Evolutionary conservation across 64 coral and sea anemone genomes (phyloP).

Genomic region (Montipora efflorescens): DNA sequence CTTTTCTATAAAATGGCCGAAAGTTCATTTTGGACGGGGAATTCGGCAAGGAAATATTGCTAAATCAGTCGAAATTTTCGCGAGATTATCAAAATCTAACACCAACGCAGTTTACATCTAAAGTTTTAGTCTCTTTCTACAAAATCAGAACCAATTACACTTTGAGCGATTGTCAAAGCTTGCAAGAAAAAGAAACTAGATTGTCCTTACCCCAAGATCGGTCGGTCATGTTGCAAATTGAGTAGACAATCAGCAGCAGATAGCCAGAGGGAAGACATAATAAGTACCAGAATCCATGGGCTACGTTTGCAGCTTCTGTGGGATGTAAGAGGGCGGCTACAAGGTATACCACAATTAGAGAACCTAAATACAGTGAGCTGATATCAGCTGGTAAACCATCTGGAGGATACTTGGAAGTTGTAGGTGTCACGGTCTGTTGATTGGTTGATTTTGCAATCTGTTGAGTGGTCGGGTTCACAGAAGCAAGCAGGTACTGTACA

Average conservation of each 20-base stretch:
- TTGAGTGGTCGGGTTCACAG: too few relatives aligned
- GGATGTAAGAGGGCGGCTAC: conserved; percentile 79
- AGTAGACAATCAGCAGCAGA: conserved; percentile 91
- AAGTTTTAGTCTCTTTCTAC: too few relatives aligned
- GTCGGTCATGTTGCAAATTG: conserved; percentile 91
- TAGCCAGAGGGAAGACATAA: conserved; percentile 94
- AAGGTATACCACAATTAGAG: conserved; percentile 66
- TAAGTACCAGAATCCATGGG: conserved; percentile 93
- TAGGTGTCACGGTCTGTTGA: background rate
- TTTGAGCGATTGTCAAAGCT: too few relatives aligned
- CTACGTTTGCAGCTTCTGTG: conserved; percentile 71
- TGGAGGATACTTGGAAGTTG: too few relatives aligned
- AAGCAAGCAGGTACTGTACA: too few relatives aligned
- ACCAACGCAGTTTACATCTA: too few relatives aligned
- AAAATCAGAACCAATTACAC: too few relatives aligned
- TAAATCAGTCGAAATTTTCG: too few relatives aligned
- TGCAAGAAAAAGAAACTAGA: background rate
- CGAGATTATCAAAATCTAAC: too few relatives aligned
- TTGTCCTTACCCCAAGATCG: conserved; percentile 89
- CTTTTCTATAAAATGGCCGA: too few relatives aligned
- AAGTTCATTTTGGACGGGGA: too few relatives aligned
- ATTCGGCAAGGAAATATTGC: too few relatives aligned
- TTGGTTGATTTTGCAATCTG: background rate
- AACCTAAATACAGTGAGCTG: conserved; percentile 75
- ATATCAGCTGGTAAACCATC: conserved; percentile 59